Conservation (phyloP, 2,888 invertebrate species). For the Hipparchia sbordonii region DNA sequence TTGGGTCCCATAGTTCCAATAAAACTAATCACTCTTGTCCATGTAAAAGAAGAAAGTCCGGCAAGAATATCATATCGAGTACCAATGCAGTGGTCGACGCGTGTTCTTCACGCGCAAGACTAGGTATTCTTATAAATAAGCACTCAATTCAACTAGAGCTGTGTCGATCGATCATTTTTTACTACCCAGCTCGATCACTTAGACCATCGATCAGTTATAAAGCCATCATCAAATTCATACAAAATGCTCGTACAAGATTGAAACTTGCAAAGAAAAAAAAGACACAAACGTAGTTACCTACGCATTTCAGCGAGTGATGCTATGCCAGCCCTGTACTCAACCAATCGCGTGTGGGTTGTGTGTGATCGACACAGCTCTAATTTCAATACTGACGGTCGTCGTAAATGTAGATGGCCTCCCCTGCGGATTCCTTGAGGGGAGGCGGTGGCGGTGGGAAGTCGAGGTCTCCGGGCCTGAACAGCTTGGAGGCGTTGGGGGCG, state of each 20-base stretch:
- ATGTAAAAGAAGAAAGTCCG: constrained; percentile 48
- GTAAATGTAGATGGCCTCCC: constrained; percentile 84
- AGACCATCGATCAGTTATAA: too few relatives aligned
- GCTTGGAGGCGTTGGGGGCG: constrained; percentile 77
- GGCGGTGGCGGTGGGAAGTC: constrained; percentile 73
- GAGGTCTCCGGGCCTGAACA: constrained; percentile 73
- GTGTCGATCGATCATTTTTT: too few relatives aligned
- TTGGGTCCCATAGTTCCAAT: constrained; percentile 61
- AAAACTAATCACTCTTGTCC: constrained; percentile 24
- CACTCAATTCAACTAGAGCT: constrained; percentile 16
- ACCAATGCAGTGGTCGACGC: constrained; percentile 1
- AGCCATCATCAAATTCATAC: too few relatives aligned
- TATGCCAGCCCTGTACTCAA: too few relatives aligned
- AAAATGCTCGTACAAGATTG: too few relatives aligned
- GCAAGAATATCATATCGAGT: constrained; percentile 56
- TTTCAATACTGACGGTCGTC: constrained; percentile 76
- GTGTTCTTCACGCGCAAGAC: constrained; percentile 33
- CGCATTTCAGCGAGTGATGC: too few relatives aligned
- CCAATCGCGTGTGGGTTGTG: not conserved
- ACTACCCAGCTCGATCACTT: too few relatives aligned
- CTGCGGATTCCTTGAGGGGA: constrained; percentile 85
- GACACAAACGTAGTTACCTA: too few relatives aligned
- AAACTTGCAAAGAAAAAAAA: too few relatives aligned
- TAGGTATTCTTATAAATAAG: constrained; percentile 25
- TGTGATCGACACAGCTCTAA: constrained; percentile 23